A percentile compares a stretch with the other conserved stretches of the same genome.
Conservation (phyloP, 30 jellyfish, hydroid and myxozoan genomes). For the Hydractinia echinata region DNA sequence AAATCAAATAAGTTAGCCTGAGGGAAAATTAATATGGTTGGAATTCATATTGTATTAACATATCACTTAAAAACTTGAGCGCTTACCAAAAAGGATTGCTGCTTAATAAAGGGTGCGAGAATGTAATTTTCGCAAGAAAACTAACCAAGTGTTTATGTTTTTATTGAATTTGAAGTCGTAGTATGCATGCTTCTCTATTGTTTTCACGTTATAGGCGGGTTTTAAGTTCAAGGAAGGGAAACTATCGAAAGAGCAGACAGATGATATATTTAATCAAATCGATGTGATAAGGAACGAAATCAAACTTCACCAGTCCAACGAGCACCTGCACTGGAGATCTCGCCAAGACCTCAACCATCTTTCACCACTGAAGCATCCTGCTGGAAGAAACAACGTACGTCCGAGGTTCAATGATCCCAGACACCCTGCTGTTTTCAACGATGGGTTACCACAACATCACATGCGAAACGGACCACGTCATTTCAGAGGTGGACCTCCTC, state of each 20-base stretch:
- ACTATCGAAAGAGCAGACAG: slow-evolving; percentile 13
- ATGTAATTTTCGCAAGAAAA: neutral
- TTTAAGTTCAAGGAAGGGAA: slow-evolving; percentile 1
- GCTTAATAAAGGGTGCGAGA: too few species aligned
- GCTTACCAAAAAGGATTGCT: too few species aligned
- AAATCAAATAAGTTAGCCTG: too few species aligned
- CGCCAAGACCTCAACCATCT: slow-evolving; percentile 11
- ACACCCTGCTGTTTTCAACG: slow-evolving; percentile 8
- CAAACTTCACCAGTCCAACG: neutral
- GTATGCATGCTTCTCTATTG: neutral
- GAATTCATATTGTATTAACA: too few species aligned
- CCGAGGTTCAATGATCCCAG: slow-evolving; percentile 1
- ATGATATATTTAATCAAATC: neutral
- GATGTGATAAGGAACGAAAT: too few species aligned
- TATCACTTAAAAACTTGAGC: too few species aligned
- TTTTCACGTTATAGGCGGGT: neutral
- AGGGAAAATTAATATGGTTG: too few species aligned
- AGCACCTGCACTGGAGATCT: slow-evolving; percentile 36
- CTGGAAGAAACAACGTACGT: neutral
- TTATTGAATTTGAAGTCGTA: neutral
- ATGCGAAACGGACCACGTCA: slow-evolving; percentile 24
- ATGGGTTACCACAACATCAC: slow-evolving; percentile 21
- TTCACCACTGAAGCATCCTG: neutral
- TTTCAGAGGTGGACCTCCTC: neutral
- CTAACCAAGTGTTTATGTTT: neutral